Conservation (phyloP, 2,797 vertebrate genomes). For the Vultur gryphus region DNA sequence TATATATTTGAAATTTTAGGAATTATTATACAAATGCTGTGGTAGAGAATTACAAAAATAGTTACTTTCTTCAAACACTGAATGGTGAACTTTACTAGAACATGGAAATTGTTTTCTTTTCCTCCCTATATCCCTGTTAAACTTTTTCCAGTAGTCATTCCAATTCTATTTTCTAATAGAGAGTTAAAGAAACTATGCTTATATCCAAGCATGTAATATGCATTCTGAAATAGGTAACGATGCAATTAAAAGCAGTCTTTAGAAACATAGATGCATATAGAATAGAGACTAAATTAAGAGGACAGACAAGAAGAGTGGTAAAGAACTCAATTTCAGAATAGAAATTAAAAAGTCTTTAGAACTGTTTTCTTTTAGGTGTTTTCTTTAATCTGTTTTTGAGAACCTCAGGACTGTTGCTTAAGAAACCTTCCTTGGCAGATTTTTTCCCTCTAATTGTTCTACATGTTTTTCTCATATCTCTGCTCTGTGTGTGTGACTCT, state of each 20-base stretch:
- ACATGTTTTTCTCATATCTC: not conserved
- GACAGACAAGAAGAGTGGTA: not conserved
- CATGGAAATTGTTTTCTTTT: not conserved
- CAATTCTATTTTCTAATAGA: not conserved
- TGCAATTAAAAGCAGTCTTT: not conserved
- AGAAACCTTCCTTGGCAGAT: not conserved
- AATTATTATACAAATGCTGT: not conserved
- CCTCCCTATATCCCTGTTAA: not conserved
- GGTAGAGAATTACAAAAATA: not conserved
- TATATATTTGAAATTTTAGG: not conserved
- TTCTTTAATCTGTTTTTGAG: not conserved
- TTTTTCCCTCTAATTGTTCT: not conserved
- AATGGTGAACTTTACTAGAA: not conserved
- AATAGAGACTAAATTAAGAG: not conserved
- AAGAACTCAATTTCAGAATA: not conserved
- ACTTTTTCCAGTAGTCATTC: not conserved
- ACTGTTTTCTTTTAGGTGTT: not conserved
- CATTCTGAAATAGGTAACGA: not conserved
- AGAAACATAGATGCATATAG: not conserved
- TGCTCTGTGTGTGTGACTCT: not conserved
- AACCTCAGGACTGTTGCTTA: not conserved
- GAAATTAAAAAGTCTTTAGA: not conserved
- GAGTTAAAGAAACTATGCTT: not conserved
- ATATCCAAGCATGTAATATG: not conserved
- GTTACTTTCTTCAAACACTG: not conserved